Percentiles rank a stretch among this genome's conserved stretches.
phyloP scores from a whole-genome alignment of 1,140 invertebrate species.

The Drosophila tropicalis region DNA sequence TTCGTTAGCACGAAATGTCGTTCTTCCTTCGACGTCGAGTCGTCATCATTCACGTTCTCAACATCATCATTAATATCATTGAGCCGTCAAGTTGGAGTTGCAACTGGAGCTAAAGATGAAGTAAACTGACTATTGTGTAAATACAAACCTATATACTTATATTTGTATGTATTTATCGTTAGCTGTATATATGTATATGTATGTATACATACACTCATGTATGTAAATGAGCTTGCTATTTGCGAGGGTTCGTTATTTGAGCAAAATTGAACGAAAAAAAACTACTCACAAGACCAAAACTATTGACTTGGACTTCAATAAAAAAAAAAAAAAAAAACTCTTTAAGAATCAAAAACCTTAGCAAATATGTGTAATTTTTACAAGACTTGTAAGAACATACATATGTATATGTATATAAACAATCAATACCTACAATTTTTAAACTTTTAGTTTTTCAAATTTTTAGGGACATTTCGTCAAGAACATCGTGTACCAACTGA shows the following conservation, averaged over 20 bases:
- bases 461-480: not conserved
- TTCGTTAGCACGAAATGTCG: constrained; percentile 81
- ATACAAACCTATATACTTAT: not conserved
- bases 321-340: too few species aligned
- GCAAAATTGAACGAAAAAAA: too few species aligned
- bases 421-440: too few species aligned
- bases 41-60: constrained; percentile 28
- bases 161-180: too few species aligned
- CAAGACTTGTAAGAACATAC: too few species aligned
- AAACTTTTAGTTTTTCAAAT: too few species aligned
- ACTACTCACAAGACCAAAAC: too few species aligned
- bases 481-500: not conserved
- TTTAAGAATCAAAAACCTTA: too few species aligned
- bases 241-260: too few species aligned
- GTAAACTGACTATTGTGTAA: not conserved
- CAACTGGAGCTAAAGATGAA: constrained; percentile 24
- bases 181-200: not conserved
- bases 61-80: constrained; percentile 43
- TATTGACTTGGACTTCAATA: too few species aligned
- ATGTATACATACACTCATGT: not conserved
- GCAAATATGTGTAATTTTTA: too few species aligned
- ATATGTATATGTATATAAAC: too few species aligned
- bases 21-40: constrained; percentile 56
- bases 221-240: not conserved
- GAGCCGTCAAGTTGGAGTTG: constrained; percentile 22